Evolutionary conservation across 2,113 vertebrate species (phyloP), one percentile per base, ranked within the genome.

Genomic region (Bufo gargarizans): DNA sequence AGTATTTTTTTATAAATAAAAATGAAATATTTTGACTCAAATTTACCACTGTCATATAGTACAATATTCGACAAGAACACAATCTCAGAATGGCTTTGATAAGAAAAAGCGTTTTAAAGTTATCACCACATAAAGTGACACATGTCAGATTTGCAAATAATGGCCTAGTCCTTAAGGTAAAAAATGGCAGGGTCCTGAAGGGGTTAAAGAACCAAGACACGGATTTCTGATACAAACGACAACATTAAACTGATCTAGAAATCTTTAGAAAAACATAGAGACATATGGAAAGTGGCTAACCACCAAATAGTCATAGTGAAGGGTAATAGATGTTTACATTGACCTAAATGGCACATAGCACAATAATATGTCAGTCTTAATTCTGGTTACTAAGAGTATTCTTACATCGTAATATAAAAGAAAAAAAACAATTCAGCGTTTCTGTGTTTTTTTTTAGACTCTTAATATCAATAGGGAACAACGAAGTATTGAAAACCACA

Each of bases 321-420:
- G 50, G 11, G 22, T 43, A 85, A 85, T 86, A n/a, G 56, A 16
- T 77, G 72, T 61, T 85, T 86, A n/a, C 49, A 86, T 86, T 63
- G 45, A 77, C 43, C 56, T 63, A 17, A 49, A 47, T 77, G 63
- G 49, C 47, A 86, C 12, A 50, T 16, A 63, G 33, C 22, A 71
- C 43, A 77, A 86, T 77, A 77, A 77, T 86, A 50, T 77, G 84
- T 77, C 72, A 63, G 55, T 49, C 84, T 59, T 59, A 77, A 77
- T 77, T 63, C 19, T 45, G 55, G 43, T 77, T 86, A 47, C 11
- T 49, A 19, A 50, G 53, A n/a, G n/a, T 20, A 4, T 76, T 50
- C 43, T 50, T 61, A 53, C 74, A 61, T 74, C 45, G 19, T 47
- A 7, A 49, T 43, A 14, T 67, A 20, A 4, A 63, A 71, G 69